These are phyloP conservation scores for Trachelus iudaicus DNA, from an alignment of 2,888 invertebrate genomes.

Conservation along the genomic window DNA sequence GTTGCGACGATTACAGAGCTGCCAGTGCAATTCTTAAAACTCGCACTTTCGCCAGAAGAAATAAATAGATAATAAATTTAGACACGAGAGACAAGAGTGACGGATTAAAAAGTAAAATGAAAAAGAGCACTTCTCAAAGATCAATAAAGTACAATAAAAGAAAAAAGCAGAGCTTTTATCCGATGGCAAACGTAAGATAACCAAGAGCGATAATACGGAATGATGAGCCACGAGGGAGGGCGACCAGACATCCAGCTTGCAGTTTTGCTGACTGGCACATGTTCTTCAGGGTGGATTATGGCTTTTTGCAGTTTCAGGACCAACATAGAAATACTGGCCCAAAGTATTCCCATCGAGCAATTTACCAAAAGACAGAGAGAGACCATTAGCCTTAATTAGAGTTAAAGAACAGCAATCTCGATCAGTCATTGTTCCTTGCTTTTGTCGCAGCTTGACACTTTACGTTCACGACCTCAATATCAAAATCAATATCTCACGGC, in stretches of 20 bases:
- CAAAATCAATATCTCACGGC: not conserved
- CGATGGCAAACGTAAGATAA: slow-evolving; percentile 5
- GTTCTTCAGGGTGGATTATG: not conserved
- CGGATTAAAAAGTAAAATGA: not conserved
- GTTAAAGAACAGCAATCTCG: not conserved
- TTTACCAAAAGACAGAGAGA: not conserved
- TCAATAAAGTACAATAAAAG: not conserved
- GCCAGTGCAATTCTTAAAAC: too few relatives aligned
- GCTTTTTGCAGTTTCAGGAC: not conserved
- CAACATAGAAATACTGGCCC: not conserved
- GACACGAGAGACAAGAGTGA: too few relatives aligned
- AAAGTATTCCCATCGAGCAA: not conserved
- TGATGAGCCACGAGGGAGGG: slow-evolving; percentile 13
- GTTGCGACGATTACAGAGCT: too few relatives aligned
- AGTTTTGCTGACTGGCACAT: not conserved
- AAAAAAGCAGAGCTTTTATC: not conserved
- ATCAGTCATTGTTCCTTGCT: not conserved
- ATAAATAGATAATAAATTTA: too few relatives aligned
- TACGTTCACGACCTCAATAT: not conserved
- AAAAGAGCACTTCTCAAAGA: not conserved
- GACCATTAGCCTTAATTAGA: not conserved
- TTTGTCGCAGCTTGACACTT: not conserved
- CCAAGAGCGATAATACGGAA: slow-evolving; percentile 18
- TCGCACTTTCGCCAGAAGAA: too few relatives aligned
- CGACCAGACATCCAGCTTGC: slow-evolving; percentile 4